Percentiles rank a stretch among this genome's conserved stretches.
Conservation (phyloP, 2,113 vertebrate species). For the Albula goreensis region DNA sequence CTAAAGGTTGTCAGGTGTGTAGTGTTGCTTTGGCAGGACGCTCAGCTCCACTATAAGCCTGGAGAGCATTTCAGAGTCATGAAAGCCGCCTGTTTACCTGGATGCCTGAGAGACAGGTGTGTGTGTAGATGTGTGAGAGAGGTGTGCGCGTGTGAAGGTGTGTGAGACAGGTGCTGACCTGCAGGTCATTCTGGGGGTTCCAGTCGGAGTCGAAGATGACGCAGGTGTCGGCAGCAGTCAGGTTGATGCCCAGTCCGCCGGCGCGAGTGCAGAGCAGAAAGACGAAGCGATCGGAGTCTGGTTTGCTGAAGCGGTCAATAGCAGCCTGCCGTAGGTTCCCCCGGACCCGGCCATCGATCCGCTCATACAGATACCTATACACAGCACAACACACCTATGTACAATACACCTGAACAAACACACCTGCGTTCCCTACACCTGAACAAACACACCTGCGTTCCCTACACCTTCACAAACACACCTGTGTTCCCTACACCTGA, state of each 20-base stretch:
- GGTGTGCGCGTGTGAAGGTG: too few relatives aligned
- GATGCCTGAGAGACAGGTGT: not conserved
- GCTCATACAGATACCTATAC: slow-evolving; percentile 87
- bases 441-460: too few relatives aligned
- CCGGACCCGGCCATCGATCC: slow-evolving; percentile 88
- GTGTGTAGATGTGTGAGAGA: too few relatives aligned
- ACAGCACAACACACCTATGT: not conserved
- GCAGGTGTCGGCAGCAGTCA: slow-evolving; percentile 92
- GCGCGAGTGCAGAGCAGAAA: slow-evolving; percentile 91
- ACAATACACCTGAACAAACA: too few relatives aligned
- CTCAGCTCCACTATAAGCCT: too few relatives aligned
- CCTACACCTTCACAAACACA: too few relatives aligned
- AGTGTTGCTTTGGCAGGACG: too few relatives aligned
- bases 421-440: too few relatives aligned
- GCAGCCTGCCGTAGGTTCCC: slow-evolving; percentile 90
- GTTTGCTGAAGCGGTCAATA: slow-evolving; percentile 90
- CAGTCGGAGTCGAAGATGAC: slow-evolving; percentile 95
- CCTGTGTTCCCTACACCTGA: too few relatives aligned
- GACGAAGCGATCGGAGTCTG: slow-evolving; percentile 90
- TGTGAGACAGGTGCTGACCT: slow-evolving; percentile 64
- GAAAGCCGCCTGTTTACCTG: too few relatives aligned
- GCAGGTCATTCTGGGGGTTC: slow-evolving; percentile 94
- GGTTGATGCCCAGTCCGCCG: slow-evolving; percentile 89
- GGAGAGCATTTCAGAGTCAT: not conserved
- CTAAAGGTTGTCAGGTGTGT: too few relatives aligned